Evolutionary conservation across 2,797 vertebrate species (phyloP).

Genomic region (Masticophis lateralis): DNA sequence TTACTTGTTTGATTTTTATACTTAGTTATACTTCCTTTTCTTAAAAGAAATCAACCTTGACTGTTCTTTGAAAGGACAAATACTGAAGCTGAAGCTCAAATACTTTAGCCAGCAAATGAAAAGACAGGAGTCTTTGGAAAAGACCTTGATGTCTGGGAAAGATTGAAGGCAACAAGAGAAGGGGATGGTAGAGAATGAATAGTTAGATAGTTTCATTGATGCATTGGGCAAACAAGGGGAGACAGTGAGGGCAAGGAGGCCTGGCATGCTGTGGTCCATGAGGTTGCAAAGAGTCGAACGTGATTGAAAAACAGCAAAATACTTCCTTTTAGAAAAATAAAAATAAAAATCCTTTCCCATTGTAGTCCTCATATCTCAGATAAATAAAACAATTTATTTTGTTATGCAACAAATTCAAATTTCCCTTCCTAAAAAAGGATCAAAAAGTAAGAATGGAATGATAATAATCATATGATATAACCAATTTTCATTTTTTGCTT

Average conservation of each 20-base stretch:
- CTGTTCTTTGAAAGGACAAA: background rate
- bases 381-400: background rate
- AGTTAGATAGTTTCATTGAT: background rate
- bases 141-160: background rate
- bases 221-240: background rate
- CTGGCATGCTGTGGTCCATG: background rate
- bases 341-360: background rate
- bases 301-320: background rate
- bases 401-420: background rate
- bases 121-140: background rate
- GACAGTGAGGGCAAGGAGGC: background rate
- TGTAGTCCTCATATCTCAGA: background rate
- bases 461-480: background rate
- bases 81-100: background rate
- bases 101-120: background rate
- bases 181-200: background rate
- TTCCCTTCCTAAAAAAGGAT: background rate
- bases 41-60: background rate
- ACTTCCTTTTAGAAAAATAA: background rate
- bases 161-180: background rate
- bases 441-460: background rate
- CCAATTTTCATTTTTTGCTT: background rate
- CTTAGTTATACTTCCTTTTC: background rate
- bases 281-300: background rate
- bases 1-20: background rate